phyloP scores from a whole-genome alignment of 2,797 vertebrate species.

The Anguilla obscura region DNA sequence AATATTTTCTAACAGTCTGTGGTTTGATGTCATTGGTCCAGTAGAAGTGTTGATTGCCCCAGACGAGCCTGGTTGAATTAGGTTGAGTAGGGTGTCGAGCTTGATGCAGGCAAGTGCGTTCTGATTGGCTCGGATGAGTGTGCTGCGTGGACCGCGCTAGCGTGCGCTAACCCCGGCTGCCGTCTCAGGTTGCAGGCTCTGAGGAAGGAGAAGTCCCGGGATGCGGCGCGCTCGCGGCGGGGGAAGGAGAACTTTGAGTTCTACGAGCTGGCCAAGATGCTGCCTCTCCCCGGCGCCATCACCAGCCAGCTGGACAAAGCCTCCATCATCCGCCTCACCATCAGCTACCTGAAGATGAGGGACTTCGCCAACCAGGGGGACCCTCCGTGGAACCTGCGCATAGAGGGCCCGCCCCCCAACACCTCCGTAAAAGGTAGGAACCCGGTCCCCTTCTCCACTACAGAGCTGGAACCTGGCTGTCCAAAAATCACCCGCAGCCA shows the following conservation, averaged over 20 bases:
- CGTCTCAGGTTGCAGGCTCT: slow-evolving; percentile 90
- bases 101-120: not conserved
- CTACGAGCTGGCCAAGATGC: slow-evolving; percentile 96
- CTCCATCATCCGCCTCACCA: slow-evolving; percentile 97
- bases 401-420: slow-evolving; percentile 95
- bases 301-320: slow-evolving; percentile 98
- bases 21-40: not conserved
- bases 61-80: too few species aligned
- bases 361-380: slow-evolving; percentile 98
- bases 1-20: slow-evolving; percentile 3
- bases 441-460: not conserved
- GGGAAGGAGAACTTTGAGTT: slow-evolving; percentile 99
- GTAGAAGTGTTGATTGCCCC: not conserved
- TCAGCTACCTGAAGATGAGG: slow-evolving; percentile 99
- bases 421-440: slow-evolving; percentile 94
- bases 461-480: not conserved
- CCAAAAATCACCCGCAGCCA: not conserved
- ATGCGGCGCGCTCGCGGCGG: slow-evolving; percentile 91
- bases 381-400: slow-evolving; percentile 94
- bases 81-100: not conserved
- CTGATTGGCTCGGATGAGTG: not conserved
- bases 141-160: not conserved
- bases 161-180: slow-evolving; percentile 26
- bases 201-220: slow-evolving; percentile 97
- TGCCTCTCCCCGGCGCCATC: slow-evolving; percentile 96